phyloP scores from a whole-genome alignment of 2,113 vertebrate species.

The Erpornis zantholeuca region DNA sequence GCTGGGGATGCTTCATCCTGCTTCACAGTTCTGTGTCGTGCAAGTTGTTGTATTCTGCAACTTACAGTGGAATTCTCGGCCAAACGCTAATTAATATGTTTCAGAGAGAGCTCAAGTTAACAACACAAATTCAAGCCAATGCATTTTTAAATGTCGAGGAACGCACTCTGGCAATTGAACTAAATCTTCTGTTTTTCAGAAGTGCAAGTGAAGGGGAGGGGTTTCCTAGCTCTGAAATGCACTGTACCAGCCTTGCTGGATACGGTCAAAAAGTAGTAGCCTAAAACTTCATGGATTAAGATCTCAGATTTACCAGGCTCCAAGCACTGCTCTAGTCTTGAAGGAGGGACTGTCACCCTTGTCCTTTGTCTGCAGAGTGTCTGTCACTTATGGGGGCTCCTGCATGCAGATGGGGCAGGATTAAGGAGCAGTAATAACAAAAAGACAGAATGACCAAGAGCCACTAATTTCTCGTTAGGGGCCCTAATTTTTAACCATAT shows the following conservation, averaged over 20 bases:
- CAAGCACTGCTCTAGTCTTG: neutral
- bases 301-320: neutral
- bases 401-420: neutral
- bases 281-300: neutral
- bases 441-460: neutral
- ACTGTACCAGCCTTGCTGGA: neutral
- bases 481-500: neutral
- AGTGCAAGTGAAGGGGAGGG: neutral
- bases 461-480: neutral
- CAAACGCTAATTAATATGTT: neutral
- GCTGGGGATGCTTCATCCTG: constrained; percentile 40
- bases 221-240: neutral
- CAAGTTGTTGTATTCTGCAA: neutral
- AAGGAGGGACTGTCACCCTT: neutral
- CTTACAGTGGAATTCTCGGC: neutral
- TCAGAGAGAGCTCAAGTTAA: neutral
- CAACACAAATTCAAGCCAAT: neutral
- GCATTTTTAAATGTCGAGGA: neutral
- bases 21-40: neutral
- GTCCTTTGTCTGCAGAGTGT: neutral
- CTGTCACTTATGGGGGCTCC: neutral
- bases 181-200: neutral
- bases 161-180: neutral
- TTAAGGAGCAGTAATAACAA: neutral
- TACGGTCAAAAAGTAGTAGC: neutral